A percentile compares a stretch with the other conserved stretches of the same genome.
Evolutionary conservation across 2,113 vertebrate genomes (phyloP).

Genomic region (Phaetusa simplex): DNA sequence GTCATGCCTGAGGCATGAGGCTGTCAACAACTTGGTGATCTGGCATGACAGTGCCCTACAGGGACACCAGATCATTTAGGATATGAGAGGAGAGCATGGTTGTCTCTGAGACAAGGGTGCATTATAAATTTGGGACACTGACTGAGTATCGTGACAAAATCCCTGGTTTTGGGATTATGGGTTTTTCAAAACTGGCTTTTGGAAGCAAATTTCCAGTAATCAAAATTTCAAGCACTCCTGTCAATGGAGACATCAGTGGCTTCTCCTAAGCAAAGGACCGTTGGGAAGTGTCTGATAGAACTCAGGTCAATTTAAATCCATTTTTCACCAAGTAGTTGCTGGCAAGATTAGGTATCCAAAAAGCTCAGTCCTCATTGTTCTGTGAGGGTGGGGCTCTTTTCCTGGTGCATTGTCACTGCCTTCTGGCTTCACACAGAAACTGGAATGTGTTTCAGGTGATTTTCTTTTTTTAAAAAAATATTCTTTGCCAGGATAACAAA

Average conservation of each 20-base stretch:
- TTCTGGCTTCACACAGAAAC: constrained; percentile 27
- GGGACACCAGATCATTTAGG: background rate
- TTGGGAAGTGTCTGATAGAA: background rate
- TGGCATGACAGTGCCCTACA: background rate
- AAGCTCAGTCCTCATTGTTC: background rate
- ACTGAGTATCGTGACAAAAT: background rate
- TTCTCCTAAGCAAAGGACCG: background rate
- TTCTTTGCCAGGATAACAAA: constrained; percentile 32
- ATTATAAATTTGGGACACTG: background rate
- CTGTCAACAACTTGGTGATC: background rate
- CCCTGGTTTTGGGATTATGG: background rate
- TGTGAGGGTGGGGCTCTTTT: background rate
- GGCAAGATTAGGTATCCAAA: background rate
- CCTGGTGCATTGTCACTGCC: background rate
- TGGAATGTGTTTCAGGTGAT: constrained; percentile 10
- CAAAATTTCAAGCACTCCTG: background rate
- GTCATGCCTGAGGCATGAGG: background rate
- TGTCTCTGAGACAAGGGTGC: background rate
- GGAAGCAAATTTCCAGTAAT: background rate
- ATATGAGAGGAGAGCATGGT: background rate
- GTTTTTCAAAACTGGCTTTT: background rate
- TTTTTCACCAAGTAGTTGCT: background rate
- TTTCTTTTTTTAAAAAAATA: constrained; percentile 3
- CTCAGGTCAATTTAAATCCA: background rate
- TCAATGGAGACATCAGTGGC: background rate